Percentiles rank a stretch among this genome's conserved stretches.
These are phyloP conservation scores for Cydia pomonella DNA, from an alignment of 1,140 invertebrate species.

Conservation along the genomic window DNA sequence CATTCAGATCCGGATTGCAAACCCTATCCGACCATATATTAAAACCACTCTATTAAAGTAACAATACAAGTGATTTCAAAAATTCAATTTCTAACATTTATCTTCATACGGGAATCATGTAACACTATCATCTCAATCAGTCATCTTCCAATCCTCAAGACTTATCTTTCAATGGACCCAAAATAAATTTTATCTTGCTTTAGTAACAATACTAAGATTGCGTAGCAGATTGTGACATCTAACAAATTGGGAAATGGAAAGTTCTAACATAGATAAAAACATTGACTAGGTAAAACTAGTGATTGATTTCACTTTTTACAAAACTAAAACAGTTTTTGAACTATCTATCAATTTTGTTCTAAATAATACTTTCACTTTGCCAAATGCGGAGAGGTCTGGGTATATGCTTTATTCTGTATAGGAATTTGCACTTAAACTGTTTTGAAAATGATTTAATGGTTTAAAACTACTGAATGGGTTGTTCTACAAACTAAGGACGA, in stretches of 20 bases:
- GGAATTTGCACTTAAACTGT: too few species aligned
- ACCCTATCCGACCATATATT: too few species aligned
- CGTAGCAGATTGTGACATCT: conserved; percentile 6
- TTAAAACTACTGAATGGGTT: too few species aligned
- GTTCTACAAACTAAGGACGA: too few species aligned
- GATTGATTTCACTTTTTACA: background rate
- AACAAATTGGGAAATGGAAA: conserved; percentile 21
- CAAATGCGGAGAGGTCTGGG: too few species aligned
- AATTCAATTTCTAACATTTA: background rate
- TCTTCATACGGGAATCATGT: background rate
- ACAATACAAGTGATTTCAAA: too few species aligned
- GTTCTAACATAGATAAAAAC: background rate
- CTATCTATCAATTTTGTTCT: background rate
- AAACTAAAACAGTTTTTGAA: background rate
- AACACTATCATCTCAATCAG: background rate
- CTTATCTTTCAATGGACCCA: background rate
- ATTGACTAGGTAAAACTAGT: background rate
- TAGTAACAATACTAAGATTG: conserved; percentile 10
- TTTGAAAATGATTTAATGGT: too few species aligned
- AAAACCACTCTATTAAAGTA: too few species aligned
- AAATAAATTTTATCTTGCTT: conserved; percentile 19
- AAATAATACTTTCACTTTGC: too few species aligned
- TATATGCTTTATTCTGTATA: background rate
- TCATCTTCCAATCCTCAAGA: background rate
- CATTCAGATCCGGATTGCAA: too few species aligned